Base-by-base conservation (phyloP, 2,797 vertebrate species). In the Basileuterus tristriatus region DNA sequence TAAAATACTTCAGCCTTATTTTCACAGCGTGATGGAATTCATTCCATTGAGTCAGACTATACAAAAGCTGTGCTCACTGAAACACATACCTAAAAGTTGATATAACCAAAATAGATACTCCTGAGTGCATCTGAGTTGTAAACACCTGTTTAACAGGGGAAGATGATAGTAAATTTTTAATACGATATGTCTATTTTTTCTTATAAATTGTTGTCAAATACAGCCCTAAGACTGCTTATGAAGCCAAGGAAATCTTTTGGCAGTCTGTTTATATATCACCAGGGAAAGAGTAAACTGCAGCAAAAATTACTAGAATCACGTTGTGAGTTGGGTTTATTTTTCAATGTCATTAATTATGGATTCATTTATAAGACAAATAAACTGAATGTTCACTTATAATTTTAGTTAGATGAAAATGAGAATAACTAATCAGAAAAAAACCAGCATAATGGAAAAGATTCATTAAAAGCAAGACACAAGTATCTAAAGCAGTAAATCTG, bases 361-460 rank as follows among this genome's bases (percentile, higher is more conserved):
- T 64, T 83, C 12, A 60, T 92, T 93, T 89, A 53, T 83, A 70
- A 60, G 58, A 80, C 27, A 91, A 93, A 90, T 89, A 64, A 89
- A 85, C 62, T 43, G 41, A 92, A 96, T 89, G 30, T 60, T 91
- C 68, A 68, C 23, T 80, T 85, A 52, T 55, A 93, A 93, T 91
- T 97, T 94, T 87, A 93, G 84, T 89, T 80, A 78, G 58, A 83
- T 62, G 78, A 93, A 96, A 95, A 88, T 68, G 53, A 86, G 65
- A 92, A 79, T 79, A 89, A 69, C 58, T 94, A 86, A 90, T 93
- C 81, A 90, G 85, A 80, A 90, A 89, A 85, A 86, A 93, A 83
- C 65, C 83, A 86, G 32, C 80, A 75, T 75, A 55, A 64, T 69
- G 15, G 62, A 53, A 91, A 93, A 91, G 62, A 80, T 65, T 83